Base-by-base conservation (phyloP, 2,888 invertebrate species). In the Amiota minor region DNA sequence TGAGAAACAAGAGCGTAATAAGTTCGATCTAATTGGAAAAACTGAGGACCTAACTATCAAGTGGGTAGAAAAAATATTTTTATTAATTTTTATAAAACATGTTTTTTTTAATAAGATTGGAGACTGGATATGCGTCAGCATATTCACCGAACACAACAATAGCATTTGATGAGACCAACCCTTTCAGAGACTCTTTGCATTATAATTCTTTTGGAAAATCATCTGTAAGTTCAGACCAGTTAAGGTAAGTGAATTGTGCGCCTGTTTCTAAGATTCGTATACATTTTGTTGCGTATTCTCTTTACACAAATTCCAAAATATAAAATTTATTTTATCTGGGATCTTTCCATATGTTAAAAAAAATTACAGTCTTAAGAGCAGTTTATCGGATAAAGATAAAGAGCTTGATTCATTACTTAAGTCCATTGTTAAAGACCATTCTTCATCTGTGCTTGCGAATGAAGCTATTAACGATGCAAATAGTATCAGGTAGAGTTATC, bases 341-440 rank as follows among this genome's bases (percentile, higher is more conserved):
- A 1, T 67, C 35, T 4, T 80, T 76, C 69, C 53, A 70, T 76
- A 23, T 79, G 68, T 77, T 81, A 74, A 79, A 81, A 80, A 77
- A 75, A 88, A 75, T n/a, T n/a, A n/a, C 88, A 90, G 90, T 88
- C 89, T 89, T 85, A 90, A 89, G 86, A 90, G 90, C 87, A 88
- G 89, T 84, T 88, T 89, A 76, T 89, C 89, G 91, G 92, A 82
- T 91, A 93, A 88, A 92, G 92, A 92, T 87, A 90, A 87, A 86
- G 92, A 92, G 87, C 89, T 96, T 80, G 96, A 96, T 89, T 93
- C 93, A 79, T 91, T 96, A 73, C 92, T 96, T 77, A 95, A 95
- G 89, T 94, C 93, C 83, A 91, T 94, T 82, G 93, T 93, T 73
- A 94, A 94, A 90, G 94, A 94, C 88, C 91, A 92, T 80, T 89